Percentiles rank a stretch among this genome's conserved stretches.
These are phyloP conservation scores for Drosophila subsilvestris DNA, from an alignment of 2,888 invertebrate genomes.

Conservation along the genomic window DNA sequence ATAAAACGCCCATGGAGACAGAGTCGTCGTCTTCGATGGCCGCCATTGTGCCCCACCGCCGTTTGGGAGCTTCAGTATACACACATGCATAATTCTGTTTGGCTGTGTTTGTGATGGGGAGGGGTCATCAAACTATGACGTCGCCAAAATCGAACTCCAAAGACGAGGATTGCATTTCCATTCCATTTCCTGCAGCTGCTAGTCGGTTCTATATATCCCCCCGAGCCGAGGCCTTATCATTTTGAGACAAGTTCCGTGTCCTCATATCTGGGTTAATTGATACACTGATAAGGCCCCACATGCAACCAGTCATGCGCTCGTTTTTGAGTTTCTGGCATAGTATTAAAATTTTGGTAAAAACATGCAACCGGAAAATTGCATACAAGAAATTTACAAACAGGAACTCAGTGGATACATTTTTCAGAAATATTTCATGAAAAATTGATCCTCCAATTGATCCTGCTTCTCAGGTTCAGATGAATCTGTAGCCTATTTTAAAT, in stretches of 20 bases:
- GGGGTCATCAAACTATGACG: conserved; percentile 80
- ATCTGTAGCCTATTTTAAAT: too few species aligned
- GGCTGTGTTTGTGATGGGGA: conserved; percentile 16
- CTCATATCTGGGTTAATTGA: conserved; percentile 62
- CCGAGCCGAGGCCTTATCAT: conserved; percentile 40
- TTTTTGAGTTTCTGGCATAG: conserved; percentile 2
- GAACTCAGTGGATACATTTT: too few species aligned
- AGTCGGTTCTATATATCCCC: background rate
- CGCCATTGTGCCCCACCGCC: conserved; percentile 35
- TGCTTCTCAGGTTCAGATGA: too few species aligned
- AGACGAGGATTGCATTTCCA: conserved; percentile 23
- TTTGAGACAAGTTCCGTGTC: conserved; percentile 33
- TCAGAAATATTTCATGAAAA: too few species aligned
- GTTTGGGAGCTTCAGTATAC: conserved; percentile 35
- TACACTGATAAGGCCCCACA: conserved; percentile 54
- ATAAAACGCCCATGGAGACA: conserved; percentile 38
- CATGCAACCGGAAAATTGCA: background rate
- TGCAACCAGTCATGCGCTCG: conserved; percentile 25
- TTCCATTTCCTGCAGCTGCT: background rate
- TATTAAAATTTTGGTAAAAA: conserved; percentile 11
- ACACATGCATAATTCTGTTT: conserved; percentile 28
- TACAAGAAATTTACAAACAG: too few species aligned
- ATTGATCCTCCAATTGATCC: too few species aligned
- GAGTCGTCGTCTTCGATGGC: conserved; percentile 44
- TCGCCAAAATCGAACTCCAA: conserved; percentile 39